Evolutionary conservation across 2,888 invertebrate species (phyloP).

Genomic region (Mayetiola destructor): DNA sequence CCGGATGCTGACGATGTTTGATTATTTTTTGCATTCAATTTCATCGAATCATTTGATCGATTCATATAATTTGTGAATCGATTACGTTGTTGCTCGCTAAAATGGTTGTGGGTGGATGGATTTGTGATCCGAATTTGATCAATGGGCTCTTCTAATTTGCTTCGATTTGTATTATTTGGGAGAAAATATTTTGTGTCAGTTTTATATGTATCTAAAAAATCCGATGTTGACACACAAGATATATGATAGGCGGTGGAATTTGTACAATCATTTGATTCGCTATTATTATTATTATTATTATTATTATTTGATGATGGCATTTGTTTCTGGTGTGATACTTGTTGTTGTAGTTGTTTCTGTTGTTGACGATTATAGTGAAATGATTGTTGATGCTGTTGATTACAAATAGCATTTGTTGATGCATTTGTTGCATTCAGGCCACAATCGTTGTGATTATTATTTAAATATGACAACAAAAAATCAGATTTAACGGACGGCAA

Average conservation of each 20-base stretch:
- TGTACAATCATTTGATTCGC: background rate
- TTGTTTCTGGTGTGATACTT: too few relatives aligned
- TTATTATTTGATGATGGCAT: too few relatives aligned
- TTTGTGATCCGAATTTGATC: background rate
- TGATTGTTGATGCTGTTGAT: too few relatives aligned
- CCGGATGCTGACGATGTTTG: background rate
- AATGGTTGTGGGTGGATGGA: background rate
- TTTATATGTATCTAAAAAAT: slow-evolving; percentile 17
- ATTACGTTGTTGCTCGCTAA: slow-evolving; percentile 10
- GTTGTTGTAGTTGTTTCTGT: too few relatives aligned
- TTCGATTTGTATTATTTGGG: slow-evolving; percentile 14
- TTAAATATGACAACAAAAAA: slow-evolving; percentile 31
- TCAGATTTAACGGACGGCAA: slow-evolving; percentile 27
- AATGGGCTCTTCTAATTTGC: background rate
- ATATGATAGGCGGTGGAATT: slow-evolving; percentile 14
- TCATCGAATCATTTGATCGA: background rate
- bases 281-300: slow-evolving; percentile 16
- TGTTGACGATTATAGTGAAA: too few relatives aligned
- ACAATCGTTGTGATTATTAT: slow-evolving; percentile 19
- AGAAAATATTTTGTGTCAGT: slow-evolving; percentile 17
- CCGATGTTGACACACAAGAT: slow-evolving; percentile 13
- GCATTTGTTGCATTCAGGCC: background rate
- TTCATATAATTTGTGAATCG: slow-evolving; percentile 4
- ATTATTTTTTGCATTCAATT: background rate
- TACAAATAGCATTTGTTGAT: background rate